Base-by-base conservation (phyloP, 1,140 invertebrate species). In the Maconellicoccus hirsutus region DNA sequence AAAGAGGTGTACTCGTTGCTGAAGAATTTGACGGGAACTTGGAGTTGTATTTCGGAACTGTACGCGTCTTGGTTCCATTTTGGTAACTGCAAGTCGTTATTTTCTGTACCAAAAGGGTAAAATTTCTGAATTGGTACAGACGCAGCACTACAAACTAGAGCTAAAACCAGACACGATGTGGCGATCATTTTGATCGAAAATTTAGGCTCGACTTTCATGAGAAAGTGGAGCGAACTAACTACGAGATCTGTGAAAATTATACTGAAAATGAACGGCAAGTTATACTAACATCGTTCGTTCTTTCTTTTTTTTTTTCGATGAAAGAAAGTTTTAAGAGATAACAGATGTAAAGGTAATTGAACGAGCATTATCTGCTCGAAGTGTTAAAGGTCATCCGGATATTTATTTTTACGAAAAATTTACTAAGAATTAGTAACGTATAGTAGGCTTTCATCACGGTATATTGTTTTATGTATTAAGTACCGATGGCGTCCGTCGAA, bases 21-120 rank as follows among this genome's bases (percentile, higher is more conserved):
- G 78, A 86, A 92, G 78, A 91, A 90, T 6, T 82, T 79, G 70
- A 92, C 84, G 0, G 89, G 88, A 1, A 83, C 83, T 72, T 81
- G 79, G 25, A 89, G 80, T n/a, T 73, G 38, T 66, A 83, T 74
- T 75, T 82, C 81, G 6, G 77, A 75, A 6, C 80, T 81, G 42
- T 80, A 78, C 12, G 79, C 74, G 73, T 83, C 82, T 72, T 82
- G 80, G 1, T 70, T 70, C 1, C 69, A 29, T 33, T 21, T 72
- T 1, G 72, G 59, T n/a, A 76, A 73, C 8, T 71, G 38, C 3
- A 71, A 1, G 42, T 75, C 74, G 6, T 66, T 69, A 22, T 25
- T 38, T n/a, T 73, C 59, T 16, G 66, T 38, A 70, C 75, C 75
- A 70, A 73, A 74, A 14, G 74, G 70, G 25, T 76, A 76, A 52